Evolutionary conservation across 2,888 invertebrate genomes (phyloP).

Genomic region (Petrolisthes manimaculis): DNA sequence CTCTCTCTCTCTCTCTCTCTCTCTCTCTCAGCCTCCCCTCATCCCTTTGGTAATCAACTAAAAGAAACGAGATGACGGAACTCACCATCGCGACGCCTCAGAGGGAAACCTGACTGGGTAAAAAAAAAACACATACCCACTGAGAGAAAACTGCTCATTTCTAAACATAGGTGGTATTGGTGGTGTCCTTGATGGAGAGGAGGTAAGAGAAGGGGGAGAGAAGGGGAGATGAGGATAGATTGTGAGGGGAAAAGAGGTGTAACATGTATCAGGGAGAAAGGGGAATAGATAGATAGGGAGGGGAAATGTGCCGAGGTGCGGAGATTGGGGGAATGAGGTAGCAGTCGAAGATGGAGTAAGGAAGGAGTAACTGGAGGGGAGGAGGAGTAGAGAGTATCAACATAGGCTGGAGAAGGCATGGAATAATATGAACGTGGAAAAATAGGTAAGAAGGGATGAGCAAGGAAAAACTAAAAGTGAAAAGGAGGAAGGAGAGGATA

Average conservation of each 20-base stretch:
- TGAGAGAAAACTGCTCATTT: slow-evolving; percentile 45
- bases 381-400: neutral
- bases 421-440: too few species aligned
- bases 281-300: neutral
- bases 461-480: neutral
- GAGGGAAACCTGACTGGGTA: slow-evolving; percentile 17
- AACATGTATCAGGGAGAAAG: neutral
- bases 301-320: neutral
- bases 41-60: slow-evolving; percentile 42
- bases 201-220: neutral
- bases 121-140: slow-evolving; percentile 6
- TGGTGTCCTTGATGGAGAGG: slow-evolving; percentile 22
- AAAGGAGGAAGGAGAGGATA: neutral
- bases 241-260: neutral
- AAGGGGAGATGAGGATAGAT: neutral
- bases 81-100: slow-evolving; percentile 40
- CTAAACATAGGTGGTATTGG: slow-evolving; percentile 50
- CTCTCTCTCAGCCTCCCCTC: slow-evolving; percentile 19
- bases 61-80: slow-evolving; percentile 47
- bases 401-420: too few species aligned
- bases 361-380: neutral
- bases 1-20: neutral
- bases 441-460: neutral
- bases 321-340: neutral
- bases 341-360: neutral